Percentiles rank a stretch among this genome's conserved stretches.
Conservation (phyloP, 2,797 vertebrate genomes). For the Acanthis flammea region DNA sequence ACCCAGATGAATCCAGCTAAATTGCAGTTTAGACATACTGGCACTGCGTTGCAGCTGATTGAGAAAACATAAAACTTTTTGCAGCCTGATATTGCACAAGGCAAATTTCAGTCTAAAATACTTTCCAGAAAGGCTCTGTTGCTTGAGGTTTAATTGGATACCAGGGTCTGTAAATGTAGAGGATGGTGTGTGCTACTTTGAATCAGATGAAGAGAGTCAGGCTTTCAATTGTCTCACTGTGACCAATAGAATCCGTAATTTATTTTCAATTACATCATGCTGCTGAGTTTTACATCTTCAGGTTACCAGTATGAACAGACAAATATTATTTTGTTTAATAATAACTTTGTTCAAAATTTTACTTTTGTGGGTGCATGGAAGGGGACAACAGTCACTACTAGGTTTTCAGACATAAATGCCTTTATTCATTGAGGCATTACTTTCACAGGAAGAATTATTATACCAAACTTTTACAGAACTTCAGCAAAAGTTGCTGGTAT, state of each 20-base stretch:
- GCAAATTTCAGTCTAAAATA: background rate
- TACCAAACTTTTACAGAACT: conserved; percentile 2
- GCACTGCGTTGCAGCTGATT: background rate
- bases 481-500: background rate
- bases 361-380: background rate
- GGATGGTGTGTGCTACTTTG: background rate
- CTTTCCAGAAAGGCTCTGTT: background rate
- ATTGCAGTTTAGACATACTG: background rate
- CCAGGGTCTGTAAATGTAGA: background rate
- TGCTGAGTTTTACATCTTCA: background rate
- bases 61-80: background rate
- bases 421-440: background rate
- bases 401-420: background rate
- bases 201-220: background rate
- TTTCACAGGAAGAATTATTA: background rate
- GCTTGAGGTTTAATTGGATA: background rate
- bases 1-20: background rate
- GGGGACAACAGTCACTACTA: background rate
- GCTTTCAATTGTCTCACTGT: background rate
- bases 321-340: background rate
- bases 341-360: background rate
- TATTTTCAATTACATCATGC: background rate
- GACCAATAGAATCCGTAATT: background rate
- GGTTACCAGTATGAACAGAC: background rate
- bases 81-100: background rate